These are phyloP conservation scores for Pseudochaenichthys georgianus DNA, from an alignment of 2,797 vertebrate genomes.

Conservation along the genomic window DNA sequence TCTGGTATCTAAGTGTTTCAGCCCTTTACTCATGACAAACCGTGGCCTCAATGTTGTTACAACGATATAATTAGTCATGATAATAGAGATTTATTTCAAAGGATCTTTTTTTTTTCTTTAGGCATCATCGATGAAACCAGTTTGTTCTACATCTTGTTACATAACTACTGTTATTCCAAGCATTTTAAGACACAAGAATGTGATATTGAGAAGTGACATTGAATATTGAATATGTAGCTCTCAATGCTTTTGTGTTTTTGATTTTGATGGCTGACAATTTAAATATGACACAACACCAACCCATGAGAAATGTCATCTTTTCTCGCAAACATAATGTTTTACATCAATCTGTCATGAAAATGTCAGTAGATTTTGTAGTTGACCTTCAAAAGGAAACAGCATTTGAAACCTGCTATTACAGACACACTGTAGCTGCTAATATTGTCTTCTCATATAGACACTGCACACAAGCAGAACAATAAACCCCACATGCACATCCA, in stretches of 20 bases:
- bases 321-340: slow-evolving; percentile 41
- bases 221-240: slow-evolving; percentile 15
- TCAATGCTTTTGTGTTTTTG: slow-evolving; percentile 24
- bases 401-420: slow-evolving; percentile 64
- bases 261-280: slow-evolving; percentile 47
- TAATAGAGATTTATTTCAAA: slow-evolving; percentile 26
- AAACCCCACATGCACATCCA: background rate
- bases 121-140: slow-evolving; percentile 3
- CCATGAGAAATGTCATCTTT: slow-evolving; percentile 68
- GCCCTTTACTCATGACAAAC: slow-evolving; percentile 6
- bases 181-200: slow-evolving; percentile 1
- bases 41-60: slow-evolving; percentile 18
- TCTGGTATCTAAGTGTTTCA: slow-evolving; percentile 4
- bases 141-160: slow-evolving; percentile 11
- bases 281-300: slow-evolving; percentile 42
- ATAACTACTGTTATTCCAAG: slow-evolving; percentile 6
- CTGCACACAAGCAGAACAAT: slow-evolving; percentile 11
- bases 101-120: background rate
- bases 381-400: slow-evolving; percentile 76
- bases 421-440: slow-evolving; percentile 45
- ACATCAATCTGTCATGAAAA: slow-evolving; percentile 65
- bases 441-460: slow-evolving; percentile 22
- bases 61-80: slow-evolving; percentile 24
- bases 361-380: slow-evolving; percentile 74
- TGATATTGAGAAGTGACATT: slow-evolving; percentile 25